phyloP scores from a whole-genome alignment of 2,888 invertebrate species.

The Pammene aurita region DNA sequence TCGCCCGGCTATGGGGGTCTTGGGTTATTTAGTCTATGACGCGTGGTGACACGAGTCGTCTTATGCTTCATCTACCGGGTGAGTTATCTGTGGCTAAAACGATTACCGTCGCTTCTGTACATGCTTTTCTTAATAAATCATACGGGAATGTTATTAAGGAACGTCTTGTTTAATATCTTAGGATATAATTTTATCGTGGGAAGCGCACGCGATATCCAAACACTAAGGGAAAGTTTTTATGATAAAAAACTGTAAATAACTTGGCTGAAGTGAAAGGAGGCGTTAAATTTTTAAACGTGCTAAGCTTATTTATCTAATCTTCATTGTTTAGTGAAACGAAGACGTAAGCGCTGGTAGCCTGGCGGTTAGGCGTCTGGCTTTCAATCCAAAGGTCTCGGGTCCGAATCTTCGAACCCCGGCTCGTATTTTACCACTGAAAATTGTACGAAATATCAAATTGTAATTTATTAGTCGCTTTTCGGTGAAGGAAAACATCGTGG shows the following conservation, averaged over 20 bases:
- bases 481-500: background rate
- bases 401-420: no score
- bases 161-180: constrained; percentile 40
- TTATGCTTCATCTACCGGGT: background rate
- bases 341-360: no score
- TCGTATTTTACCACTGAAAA: no score
- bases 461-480: no score
- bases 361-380: no score
- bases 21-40: no score
- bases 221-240: constrained; percentile 17
- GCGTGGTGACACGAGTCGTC: no score
- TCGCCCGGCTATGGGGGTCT: no score
- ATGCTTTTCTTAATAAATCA: constrained; percentile 42
- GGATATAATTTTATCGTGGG: constrained; percentile 34
- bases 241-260: constrained; percentile 29
- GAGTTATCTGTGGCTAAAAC: constrained; percentile 12
- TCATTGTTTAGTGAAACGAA: no score
- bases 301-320: no score
- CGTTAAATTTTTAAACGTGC: background rate
- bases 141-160: constrained; percentile 37
- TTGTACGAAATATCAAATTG: no score
- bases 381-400: no score
- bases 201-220: constrained; percentile 29
- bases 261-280: constrained; percentile 14
- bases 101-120: constrained; percentile 33